These are phyloP conservation scores for Amphiprion ocellaris DNA, from an alignment of 2,113 vertebrate genomes.

Conservation along the genomic window DNA sequence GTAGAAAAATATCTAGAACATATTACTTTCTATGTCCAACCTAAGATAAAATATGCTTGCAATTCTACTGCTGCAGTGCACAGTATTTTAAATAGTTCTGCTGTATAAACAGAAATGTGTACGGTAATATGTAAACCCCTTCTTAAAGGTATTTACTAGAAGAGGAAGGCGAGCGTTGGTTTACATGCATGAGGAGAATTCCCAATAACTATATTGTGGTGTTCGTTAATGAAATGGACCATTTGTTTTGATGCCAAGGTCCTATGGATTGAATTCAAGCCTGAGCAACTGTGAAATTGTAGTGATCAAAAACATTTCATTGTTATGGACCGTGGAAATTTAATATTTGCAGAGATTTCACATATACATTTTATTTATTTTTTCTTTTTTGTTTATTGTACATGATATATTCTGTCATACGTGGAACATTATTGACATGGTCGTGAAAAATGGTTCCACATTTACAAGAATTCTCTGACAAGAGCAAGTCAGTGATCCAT, in stretches of 20 bases:
- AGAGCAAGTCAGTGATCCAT: constrained; percentile 47
- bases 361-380: constrained; percentile 10
- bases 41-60: no score
- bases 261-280: constrained; percentile 29
- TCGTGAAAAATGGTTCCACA: constrained; percentile 34
- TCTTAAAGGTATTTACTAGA: neutral
- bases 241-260: constrained; percentile 40
- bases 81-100: no score
- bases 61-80: no score
- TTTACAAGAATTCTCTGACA: constrained; percentile 48
- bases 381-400: constrained; percentile 5
- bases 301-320: constrained; percentile 46
- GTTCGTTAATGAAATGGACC: constrained; percentile 9
- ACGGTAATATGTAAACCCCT: neutral
- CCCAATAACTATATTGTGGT: neutral
- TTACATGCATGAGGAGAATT: constrained; percentile 16
- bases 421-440: constrained; percentile 24
- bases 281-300: constrained; percentile 55
- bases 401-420: constrained; percentile 15
- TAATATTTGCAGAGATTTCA: constrained; percentile 30
- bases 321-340: constrained; percentile 9
- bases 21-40: no score
- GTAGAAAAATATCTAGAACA: no score
- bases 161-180: neutral
- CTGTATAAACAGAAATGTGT: no score